Conservation (phyloP, 2,888 invertebrate genomes). For the Isotomurus palustris region DNA sequence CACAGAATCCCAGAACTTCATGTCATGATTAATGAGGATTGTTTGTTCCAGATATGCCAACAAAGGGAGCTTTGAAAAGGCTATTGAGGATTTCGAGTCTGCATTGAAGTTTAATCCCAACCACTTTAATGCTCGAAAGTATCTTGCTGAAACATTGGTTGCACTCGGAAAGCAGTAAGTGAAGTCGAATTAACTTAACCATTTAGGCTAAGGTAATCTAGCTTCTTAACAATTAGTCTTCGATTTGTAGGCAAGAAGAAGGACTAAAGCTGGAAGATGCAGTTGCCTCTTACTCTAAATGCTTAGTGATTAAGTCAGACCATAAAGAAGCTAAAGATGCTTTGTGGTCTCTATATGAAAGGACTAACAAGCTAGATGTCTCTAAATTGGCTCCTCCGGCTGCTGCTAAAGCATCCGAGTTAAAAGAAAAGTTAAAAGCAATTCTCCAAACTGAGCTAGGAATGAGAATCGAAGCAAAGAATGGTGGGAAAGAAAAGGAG, state of each 20-base stretch:
- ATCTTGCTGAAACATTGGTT: constrained; percentile 86
- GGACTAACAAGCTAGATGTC: constrained; percentile 33
- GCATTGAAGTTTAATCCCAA: constrained; percentile 81
- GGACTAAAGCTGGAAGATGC: constrained; percentile 67
- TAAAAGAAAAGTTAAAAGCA: constrained; percentile 64
- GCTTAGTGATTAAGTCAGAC: constrained; percentile 74
- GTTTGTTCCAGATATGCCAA: constrained; percentile 67
- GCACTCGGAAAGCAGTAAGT: constrained; percentile 68
- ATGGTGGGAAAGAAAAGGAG: constrained; percentile 55
- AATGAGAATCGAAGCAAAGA: constrained; percentile 38
- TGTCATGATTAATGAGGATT: too few species aligned
- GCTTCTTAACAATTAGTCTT: neutral
- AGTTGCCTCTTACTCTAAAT: constrained; percentile 56
- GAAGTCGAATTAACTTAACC: too few species aligned
- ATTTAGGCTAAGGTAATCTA: too few species aligned
- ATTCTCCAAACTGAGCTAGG: constrained; percentile 53
- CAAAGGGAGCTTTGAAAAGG: constrained; percentile 86
- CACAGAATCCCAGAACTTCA: too few species aligned
- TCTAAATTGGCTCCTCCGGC: constrained; percentile 27
- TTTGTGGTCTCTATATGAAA: constrained; percentile 29
- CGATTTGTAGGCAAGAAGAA: constrained; percentile 67
- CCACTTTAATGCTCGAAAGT: constrained; percentile 89
- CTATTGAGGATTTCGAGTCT: constrained; percentile 89
- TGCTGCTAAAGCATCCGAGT: constrained; percentile 55
- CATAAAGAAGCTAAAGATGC: constrained; percentile 69